Conservation (phyloP, 2,113 vertebrate species). For the Mionectes macconnelli region DNA sequence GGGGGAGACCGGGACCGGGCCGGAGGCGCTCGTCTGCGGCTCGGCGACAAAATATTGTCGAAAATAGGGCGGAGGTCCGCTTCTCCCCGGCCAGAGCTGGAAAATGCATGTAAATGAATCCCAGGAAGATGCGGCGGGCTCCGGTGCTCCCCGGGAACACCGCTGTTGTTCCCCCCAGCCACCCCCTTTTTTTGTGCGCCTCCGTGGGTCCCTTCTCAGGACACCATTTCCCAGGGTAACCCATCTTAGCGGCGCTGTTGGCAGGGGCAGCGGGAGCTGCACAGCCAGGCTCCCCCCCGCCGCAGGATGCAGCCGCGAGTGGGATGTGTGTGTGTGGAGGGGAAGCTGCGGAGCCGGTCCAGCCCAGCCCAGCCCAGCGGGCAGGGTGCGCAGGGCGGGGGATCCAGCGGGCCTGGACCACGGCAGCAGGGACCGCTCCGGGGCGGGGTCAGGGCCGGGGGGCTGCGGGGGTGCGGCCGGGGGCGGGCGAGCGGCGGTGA, state of each 20-base stretch:
- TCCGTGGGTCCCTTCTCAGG: neutral
- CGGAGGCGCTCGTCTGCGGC: neutral
- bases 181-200: neutral
- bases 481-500: neutral
- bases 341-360: neutral
- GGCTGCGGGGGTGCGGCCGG: neutral
- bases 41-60: neutral
- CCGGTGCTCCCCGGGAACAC: neutral
- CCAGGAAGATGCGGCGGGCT: neutral
- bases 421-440: neutral
- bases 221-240: neutral
- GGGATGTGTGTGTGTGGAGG: too few relatives aligned
- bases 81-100: neutral
- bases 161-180: neutral
- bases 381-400: neutral
- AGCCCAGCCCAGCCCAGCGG: neutral
- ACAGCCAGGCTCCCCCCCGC: neutral
- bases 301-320: neutral
- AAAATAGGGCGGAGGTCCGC: neutral
- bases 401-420: too few relatives aligned
- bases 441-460: neutral
- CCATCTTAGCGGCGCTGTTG: neutral
- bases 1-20: neutral
- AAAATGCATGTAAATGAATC: neutral
- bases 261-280: neutral